Base-by-base conservation (phyloP, 1,140 invertebrate genomes). In the Papilio helenus region DNA sequence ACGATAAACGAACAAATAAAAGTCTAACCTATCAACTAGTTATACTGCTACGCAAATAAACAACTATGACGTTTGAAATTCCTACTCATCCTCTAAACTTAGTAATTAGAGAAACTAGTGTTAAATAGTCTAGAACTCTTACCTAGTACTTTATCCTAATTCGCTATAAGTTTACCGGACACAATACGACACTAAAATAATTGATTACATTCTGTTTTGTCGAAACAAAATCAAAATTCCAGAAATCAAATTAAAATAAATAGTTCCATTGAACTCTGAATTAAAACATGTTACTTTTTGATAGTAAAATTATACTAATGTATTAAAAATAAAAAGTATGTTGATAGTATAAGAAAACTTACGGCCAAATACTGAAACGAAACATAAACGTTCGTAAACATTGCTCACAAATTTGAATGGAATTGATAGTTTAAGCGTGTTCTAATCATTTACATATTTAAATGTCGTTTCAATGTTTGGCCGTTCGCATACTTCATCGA, bases 61-160 rank as follows among this genome's bases (percentile, higher is more conserved):
- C 82, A 72, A 85, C 90, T 94, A 93, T 83, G 86, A 85, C 84
- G 83, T 87, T 82, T 81, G 86, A 84, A 87, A 85, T 88, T 83
- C 83, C 88, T 93, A 90, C 88, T 92, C 93, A 94, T 94, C 93
- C 93, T 94, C 93, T 94, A 94, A 94, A 94, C 93, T 93, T 93
- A 94, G 92, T 93, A 90, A 90, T 89, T 87, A 85, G 87, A 79
- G 81, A 91, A 90, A 91, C 88, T 88, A 93, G 87, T 82, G 73
- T 83, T 90, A 87, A 83, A 71, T 85, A 80, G 42, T 85, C 89
- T 90, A 91, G 81, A 58, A 81, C 68, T 88, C 87, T 92, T 92
- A 89, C 78, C 87, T 90, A 88, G 84, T 87, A 89, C 89, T 83
- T 83, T 82, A 80, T 82, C 87, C 85, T 84, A 86, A 84, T 84